Conservation (phyloP, 2,888 invertebrate species). For the Deroplatys truncata region DNA sequence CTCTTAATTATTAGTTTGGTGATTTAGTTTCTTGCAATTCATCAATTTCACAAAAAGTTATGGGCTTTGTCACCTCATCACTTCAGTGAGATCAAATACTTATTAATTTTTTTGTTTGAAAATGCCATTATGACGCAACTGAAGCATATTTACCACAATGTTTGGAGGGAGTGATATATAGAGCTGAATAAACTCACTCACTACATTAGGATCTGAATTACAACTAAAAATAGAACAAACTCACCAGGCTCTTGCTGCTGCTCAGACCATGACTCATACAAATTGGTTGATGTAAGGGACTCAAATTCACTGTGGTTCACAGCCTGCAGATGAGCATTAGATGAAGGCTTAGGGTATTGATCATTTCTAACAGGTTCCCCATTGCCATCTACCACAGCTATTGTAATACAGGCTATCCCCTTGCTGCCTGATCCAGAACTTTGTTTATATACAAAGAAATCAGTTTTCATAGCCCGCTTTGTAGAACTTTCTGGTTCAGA, state of each 20-base stretch:
- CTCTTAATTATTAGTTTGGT: no score
- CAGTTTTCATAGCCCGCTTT: slow-evolving; percentile 50
- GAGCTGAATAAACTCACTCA: no score
- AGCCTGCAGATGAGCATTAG: slow-evolving; percentile 39
- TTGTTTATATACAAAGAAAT: slow-evolving; percentile 66
- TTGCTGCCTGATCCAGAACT: slow-evolving; percentile 60
- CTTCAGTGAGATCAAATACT: no score
- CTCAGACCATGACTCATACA: neutral
- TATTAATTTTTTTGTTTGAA: no score
- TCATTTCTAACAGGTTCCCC: slow-evolving; percentile 45
- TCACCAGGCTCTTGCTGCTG: neutral
- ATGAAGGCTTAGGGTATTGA: slow-evolving; percentile 41
- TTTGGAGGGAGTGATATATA: no score
- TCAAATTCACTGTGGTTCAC: slow-evolving; percentile 40
- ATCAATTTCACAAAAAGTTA: no score
- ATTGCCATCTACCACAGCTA: slow-evolving; percentile 53
- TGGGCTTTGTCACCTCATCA: no score
- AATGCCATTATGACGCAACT: no score
- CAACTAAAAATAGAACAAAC: neutral
- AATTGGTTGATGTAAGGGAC: neutral
- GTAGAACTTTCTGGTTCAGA: slow-evolving; percentile 48
- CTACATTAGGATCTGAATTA: no score
- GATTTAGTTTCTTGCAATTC: no score
- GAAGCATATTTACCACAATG: no score
- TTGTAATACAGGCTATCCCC: slow-evolving; percentile 59